Percentiles rank a stretch among this genome's conserved stretches.
Evolutionary conservation across 2,888 invertebrate species (phyloP).

Genomic region (Flexamia atlantica): DNA sequence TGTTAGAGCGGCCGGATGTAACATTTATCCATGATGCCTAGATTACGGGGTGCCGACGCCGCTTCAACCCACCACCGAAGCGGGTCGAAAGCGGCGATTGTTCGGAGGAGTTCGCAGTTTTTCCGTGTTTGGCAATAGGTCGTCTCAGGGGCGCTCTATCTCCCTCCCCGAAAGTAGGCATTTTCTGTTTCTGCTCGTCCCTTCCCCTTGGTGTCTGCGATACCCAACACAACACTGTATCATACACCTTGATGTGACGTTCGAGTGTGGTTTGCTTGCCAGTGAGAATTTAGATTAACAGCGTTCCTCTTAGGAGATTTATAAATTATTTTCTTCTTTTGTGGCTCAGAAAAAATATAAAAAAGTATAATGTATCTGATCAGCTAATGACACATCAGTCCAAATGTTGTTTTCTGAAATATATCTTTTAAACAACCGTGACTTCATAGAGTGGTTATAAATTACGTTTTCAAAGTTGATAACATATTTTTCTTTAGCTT

Average conservation of each 20-base stretch:
- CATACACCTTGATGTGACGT: conserved; percentile 47
- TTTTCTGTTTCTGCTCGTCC: conserved; percentile 65
- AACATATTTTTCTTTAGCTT: too few species aligned
- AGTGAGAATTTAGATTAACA: conserved; percentile 57
- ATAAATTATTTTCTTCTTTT: too few species aligned
- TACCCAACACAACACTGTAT: conserved; percentile 18
- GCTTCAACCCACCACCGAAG: conserved; percentile 74
- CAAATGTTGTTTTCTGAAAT: too few species aligned
- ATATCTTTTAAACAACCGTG: too few species aligned
- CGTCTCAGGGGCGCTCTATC: conserved; percentile 82
- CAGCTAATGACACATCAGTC: too few species aligned
- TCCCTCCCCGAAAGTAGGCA: conserved; percentile 91
- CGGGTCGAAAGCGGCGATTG: conserved; percentile 83
- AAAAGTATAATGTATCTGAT: too few species aligned
- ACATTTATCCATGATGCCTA: conserved; percentile 59
- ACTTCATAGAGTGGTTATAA: too few species aligned
- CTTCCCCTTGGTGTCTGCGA: conserved; percentile 59
- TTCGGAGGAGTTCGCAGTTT: conserved; percentile 90
- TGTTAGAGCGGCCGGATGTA: background rate
- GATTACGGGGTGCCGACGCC: conserved; percentile 66
- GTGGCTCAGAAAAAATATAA: too few species aligned
- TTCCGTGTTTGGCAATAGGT: conserved; percentile 85
- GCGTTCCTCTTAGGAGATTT: conserved; percentile 9
- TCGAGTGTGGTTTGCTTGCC: conserved; percentile 45
- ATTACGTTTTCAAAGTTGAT: too few species aligned